phyloP scores from a whole-genome alignment of 2,888 invertebrate species.

The Adelognathus sp. region DNA sequence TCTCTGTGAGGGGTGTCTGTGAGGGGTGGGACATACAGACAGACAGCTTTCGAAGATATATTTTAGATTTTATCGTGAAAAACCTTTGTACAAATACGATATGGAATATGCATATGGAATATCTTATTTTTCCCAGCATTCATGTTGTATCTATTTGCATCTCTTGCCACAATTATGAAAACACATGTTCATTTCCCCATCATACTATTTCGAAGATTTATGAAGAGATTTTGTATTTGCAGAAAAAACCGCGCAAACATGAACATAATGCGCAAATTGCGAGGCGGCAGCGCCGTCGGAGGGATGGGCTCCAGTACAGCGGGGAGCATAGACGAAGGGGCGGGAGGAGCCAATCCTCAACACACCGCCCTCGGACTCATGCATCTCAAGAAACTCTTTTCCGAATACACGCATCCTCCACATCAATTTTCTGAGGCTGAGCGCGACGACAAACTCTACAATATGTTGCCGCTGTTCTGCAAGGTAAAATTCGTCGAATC shows the following conservation, averaged over 20 bases:
- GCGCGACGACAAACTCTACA: conserved; percentile 96
- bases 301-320: conserved; percentile 82
- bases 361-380: conserved; percentile 95
- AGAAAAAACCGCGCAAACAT: conserved; percentile 81
- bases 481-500: conserved; percentile 86
- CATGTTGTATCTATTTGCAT: too few species aligned
- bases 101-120: too few species aligned
- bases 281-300: conserved; percentile 83
- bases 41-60: too few species aligned
- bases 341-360: conserved; percentile 85
- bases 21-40: too few species aligned
- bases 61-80: too few species aligned
- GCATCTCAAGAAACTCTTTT: conserved; percentile 97
- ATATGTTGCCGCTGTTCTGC: conserved; percentile 98
- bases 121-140: too few species aligned
- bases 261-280: conserved; percentile 97
- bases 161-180: not conserved
- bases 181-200: not conserved
- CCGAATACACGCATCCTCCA: conserved; percentile 95
- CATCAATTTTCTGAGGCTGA: conserved; percentile 91
- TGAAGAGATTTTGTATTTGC: not conserved
- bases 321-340: conserved; percentile 83
- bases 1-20: too few species aligned
- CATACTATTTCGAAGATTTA: not conserved
- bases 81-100: too few species aligned